Conservation (phyloP, 64 coral and sea anemone species). For the Orbicella faveolata region DNA sequence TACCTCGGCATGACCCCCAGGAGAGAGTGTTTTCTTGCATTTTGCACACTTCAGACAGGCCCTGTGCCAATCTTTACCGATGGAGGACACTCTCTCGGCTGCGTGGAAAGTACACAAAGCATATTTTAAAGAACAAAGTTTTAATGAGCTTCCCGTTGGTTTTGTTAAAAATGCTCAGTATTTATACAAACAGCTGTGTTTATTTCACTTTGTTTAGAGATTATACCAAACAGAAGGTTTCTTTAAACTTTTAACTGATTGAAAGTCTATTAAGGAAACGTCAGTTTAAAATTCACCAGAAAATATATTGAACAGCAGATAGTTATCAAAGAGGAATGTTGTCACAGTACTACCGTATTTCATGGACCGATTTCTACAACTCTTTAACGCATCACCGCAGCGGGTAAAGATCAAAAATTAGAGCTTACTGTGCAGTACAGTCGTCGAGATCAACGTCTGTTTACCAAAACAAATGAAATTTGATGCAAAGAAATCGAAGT, state of each 20-base stretch:
- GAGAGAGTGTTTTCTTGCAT: conserved; percentile 62
- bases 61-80: conserved; percentile 86
- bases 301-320: too few relatives aligned
- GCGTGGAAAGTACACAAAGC: too few relatives aligned
- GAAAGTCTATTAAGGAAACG: too few relatives aligned
- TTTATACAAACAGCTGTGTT: neutral
- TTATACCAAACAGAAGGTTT: too few relatives aligned
- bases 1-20: conserved; percentile 81
- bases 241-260: too few relatives aligned
- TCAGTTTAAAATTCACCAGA: too few relatives aligned
- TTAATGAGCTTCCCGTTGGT: neutral
- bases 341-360: neutral
- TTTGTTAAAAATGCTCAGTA: neutral
- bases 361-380: neutral
- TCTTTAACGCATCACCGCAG: neutral
- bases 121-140: neutral
- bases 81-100: conserved; percentile 81
- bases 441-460: neutral
- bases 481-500: neutral
- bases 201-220: too few relatives aligned
- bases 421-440: neutral
- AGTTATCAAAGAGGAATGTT: neutral
- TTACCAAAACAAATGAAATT: conserved; percentile 5
- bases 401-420: neutral
- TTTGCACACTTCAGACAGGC: conserved; percentile 78